Conservation (phyloP, 2,888 invertebrate genomes). For the Leptothorax acervorum region DNA sequence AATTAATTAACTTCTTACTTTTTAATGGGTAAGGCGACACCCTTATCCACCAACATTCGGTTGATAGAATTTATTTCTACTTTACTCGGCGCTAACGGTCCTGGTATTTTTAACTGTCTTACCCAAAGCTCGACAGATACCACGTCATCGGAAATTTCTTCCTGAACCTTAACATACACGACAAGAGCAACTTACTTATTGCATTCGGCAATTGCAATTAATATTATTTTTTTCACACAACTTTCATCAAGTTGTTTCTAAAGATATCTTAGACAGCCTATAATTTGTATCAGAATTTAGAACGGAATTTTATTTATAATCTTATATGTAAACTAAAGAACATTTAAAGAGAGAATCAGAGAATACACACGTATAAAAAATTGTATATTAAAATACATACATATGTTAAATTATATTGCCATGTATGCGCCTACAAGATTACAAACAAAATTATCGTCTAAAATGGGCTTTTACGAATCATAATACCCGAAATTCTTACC, state of each 20-base stretch:
- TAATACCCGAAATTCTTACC: slow-evolving; percentile 78
- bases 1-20: slow-evolving; percentile 76
- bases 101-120: slow-evolving; percentile 87
- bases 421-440: not conserved
- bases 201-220: not conserved
- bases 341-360: not conserved
- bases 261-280: not conserved
- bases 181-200: not conserved
- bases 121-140: slow-evolving; percentile 89
- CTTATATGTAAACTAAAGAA: not conserved
- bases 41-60: slow-evolving; percentile 89
- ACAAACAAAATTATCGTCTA: not conserved
- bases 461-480: not conserved
- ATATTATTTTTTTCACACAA: not conserved
- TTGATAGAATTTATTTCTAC: slow-evolving; percentile 90
- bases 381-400: too few relatives aligned
- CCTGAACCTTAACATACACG: slow-evolving; percentile 60
- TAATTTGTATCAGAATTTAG: not conserved
- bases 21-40: slow-evolving; percentile 87
- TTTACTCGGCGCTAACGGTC: slow-evolving; percentile 89
- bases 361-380: not conserved
- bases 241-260: not conserved
- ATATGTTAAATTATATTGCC: not conserved
- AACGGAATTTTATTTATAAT: not conserved
- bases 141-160: slow-evolving; percentile 73